phyloP scores from a whole-genome alignment of 2,797 vertebrate species.

The Syngnathus acus region DNA sequence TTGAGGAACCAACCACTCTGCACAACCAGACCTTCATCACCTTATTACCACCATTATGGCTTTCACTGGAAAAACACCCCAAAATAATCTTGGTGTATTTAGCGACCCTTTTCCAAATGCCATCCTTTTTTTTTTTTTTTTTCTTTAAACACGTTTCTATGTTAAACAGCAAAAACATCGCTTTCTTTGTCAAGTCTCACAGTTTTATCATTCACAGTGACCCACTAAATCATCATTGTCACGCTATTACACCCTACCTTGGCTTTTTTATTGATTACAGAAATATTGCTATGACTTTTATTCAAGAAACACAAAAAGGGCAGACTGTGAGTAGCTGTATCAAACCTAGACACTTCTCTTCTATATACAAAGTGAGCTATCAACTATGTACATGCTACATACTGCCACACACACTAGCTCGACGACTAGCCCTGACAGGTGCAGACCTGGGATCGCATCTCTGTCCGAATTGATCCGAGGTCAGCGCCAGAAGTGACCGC shows the following conservation, averaged over 20 bases:
- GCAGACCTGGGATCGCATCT: conserved; percentile 19
- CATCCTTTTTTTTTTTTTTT: conserved; percentile 22
- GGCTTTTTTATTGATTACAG: conserved; percentile 58
- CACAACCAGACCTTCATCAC: conserved; percentile 26
- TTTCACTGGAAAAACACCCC: conserved; percentile 48
- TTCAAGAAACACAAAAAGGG: conserved; percentile 48
- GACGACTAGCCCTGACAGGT: conserved; percentile 37
- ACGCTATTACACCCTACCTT: conserved; percentile 37
- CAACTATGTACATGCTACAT: conserved; percentile 70
- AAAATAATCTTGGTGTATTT: conserved; percentile 42
- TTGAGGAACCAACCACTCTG: conserved; percentile 20
- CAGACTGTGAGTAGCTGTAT: conserved; percentile 61
- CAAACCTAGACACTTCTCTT: conserved; percentile 62
- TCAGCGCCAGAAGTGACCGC: conserved; percentile 22
- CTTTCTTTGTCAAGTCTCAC: conserved; percentile 48
- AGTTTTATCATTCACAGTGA: conserved; percentile 56
- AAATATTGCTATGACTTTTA: conserved; percentile 68
- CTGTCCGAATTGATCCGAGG: conserved; percentile 26
- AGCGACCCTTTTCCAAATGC: conserved; percentile 29
- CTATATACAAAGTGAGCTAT: conserved; percentile 59
- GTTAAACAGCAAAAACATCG: conserved; percentile 41
- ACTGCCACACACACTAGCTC: conserved; percentile 55
- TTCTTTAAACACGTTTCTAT: conserved; percentile 32
- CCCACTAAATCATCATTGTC: conserved; percentile 33
- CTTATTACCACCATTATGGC: conserved; percentile 47